Conservation (phyloP, 2,888 invertebrate species). For the Loripinus fragilis region DNA sequence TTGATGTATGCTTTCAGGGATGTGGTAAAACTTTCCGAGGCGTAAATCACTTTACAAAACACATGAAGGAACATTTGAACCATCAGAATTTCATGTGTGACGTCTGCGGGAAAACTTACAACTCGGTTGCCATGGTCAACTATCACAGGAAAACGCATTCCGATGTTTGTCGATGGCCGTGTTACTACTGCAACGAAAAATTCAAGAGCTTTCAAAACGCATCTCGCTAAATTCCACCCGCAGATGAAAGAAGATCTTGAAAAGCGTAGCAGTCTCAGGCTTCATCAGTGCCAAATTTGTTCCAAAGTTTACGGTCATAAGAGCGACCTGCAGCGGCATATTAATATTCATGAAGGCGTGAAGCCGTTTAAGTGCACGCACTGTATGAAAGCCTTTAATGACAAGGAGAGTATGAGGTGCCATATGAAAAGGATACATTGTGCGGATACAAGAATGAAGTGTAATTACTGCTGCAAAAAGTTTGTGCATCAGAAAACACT, state of each 20-base stretch:
- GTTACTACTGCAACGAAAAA: conserved; percentile 10
- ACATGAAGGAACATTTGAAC: background rate
- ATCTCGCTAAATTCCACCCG: conserved; percentile 41
- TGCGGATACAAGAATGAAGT: conserved; percentile 23
- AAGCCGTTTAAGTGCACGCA: conserved; percentile 32
- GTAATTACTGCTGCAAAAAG: conserved; percentile 37
- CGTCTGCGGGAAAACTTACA: background rate
- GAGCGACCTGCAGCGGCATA: conserved; percentile 35
- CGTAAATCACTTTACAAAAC: background rate
- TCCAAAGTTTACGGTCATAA: conserved; percentile 42
- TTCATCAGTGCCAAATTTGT: conserved; percentile 42
- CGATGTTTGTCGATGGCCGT: conserved; percentile 34
- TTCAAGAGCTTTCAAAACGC: conserved; percentile 39
- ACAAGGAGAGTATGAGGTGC: conserved; percentile 19
- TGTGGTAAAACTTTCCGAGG: conserved; percentile 22
- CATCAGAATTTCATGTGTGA: background rate
- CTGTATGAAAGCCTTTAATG: conserved; percentile 35
- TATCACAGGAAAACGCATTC: conserved; percentile 29
- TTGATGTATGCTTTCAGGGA: too few species aligned
- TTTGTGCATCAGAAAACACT: conserved; percentile 37
- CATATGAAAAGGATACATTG: conserved; percentile 49
- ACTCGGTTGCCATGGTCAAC: background rate
- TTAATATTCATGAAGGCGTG: conserved; percentile 25
- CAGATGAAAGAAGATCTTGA: conserved; percentile 42
- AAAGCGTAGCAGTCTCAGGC: conserved; percentile 33